Base-by-base conservation (phyloP, 2,797 vertebrate species). In the Sciurus carolinensis region DNA sequence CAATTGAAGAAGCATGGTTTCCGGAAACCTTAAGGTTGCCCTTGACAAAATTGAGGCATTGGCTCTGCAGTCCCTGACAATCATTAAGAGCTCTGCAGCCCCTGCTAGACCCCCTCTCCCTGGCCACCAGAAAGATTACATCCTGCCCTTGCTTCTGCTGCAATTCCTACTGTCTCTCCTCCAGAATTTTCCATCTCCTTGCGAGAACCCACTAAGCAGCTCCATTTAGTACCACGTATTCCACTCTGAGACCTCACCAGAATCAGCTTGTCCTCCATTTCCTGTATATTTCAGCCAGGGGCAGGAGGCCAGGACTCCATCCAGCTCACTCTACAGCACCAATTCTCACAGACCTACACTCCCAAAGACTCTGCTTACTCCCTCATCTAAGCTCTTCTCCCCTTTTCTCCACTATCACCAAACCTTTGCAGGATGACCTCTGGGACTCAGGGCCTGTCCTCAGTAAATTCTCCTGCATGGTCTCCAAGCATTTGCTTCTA, bases 71-170 rank as follows among this genome's bases (percentile, higher is more conserved):
- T n/a, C 28, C 18, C 42, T 30, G 11, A 47, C 7, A 47, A 47
- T 47, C 44, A 47, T 47, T 47, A 47, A 52, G 50, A 52, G 14
- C 39, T 85, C 39, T 47, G 50, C 1, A 69, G 77, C n/a, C 30
- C 20, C 42, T 30, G 9, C 18, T 39, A 81, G 77, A 83, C 26
- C 13, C 64, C 0, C 22, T 14, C 14, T 71, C 12, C 44, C 54
- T 44, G 54, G 47, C 64, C 52, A 75, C 57, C 17, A 52, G 15
- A 54, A 67, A 77, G 26, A 30, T 69, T 18, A 86, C 13, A n/a
- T 4, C 52, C 52, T 30, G 2, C 33, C 3, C 1, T 0, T 13
- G 20, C n/a, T 72, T 57, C 12, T 11, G 9, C 28, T 17, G 22
- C 36, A 42, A 50, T 67, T 50, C 72, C 42, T 10, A 12, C 18